phyloP scores from a whole-genome alignment of 2,888 invertebrate genomes.

The Protodeltote pygarga region DNA sequence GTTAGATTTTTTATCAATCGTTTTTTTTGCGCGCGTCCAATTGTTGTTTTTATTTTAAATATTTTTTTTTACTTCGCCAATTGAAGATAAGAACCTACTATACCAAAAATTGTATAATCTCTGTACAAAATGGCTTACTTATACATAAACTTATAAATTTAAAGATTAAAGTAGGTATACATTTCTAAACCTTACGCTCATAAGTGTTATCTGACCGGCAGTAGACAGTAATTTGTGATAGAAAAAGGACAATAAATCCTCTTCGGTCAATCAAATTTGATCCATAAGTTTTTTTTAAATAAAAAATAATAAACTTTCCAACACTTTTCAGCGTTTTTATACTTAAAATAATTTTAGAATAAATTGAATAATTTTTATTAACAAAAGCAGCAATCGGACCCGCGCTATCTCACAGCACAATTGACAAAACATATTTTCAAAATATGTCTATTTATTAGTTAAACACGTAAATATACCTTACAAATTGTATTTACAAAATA shows the following conservation, averaged over 20 bases:
- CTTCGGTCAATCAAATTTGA: too few relatives aligned
- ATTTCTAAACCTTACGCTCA: too few relatives aligned
- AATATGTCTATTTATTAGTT: conserved; percentile 81
- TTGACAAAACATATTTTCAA: conserved; percentile 87
- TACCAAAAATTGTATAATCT: conserved; percentile 12
- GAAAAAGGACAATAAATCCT: too few relatives aligned
- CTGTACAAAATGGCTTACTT: conserved; percentile 4
- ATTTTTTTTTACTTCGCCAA: conserved; percentile 32
- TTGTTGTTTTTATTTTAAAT: conserved; percentile 60
- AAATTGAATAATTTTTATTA: conserved; percentile 22
- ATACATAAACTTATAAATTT: too few relatives aligned
- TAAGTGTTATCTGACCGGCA: too few relatives aligned
- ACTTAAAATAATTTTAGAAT: conserved; percentile 8
- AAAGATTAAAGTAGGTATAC: too few relatives aligned
- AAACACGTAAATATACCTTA: conserved; percentile 85
- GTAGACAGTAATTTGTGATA: too few relatives aligned
- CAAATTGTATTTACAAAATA: conserved; percentile 85
- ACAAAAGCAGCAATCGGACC: conserved; percentile 69
- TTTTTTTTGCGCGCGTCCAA: conserved; percentile 68
- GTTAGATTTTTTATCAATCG: conserved; percentile 82
- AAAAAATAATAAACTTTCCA: too few relatives aligned
- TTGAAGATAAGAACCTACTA: conserved; percentile 29
- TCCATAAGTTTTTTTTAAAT: too few relatives aligned
- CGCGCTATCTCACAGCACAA: conserved; percentile 81
- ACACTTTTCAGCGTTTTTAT: not conserved